These are phyloP conservation scores for Lasioglossum marginatum DNA, from an alignment of 2,888 invertebrate genomes.

Conservation along the genomic window DNA sequence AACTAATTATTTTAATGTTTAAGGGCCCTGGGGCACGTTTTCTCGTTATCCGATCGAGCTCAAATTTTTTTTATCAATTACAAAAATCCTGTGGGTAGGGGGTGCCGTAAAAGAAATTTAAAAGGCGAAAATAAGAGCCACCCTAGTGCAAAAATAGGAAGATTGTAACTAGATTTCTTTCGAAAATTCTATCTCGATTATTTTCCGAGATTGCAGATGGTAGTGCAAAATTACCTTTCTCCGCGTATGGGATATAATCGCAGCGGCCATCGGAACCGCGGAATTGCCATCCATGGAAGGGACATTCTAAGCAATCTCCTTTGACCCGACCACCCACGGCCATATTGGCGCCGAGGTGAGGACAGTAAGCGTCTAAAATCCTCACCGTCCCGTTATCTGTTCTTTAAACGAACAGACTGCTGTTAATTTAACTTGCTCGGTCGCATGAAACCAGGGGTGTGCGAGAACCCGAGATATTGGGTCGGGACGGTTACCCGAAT, in stretches of 20 bases:
- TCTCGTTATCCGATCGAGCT: no score
- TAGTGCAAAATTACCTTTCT: constrained; percentile 83
- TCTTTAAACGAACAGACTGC: constrained; percentile 65
- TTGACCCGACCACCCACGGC: constrained; percentile 91
- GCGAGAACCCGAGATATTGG: no score
- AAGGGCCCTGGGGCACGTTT: no score
- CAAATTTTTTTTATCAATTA: no score
- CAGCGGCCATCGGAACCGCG: constrained; percentile 90
- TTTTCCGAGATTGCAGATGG: not conserved
- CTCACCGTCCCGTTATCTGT: constrained; percentile 87
- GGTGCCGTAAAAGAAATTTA: no score
- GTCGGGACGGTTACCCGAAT: no score
- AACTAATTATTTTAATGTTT: no score
- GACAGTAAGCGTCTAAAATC: constrained; percentile 94
- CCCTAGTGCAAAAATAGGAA: not conserved
- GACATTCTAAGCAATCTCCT: constrained; percentile 93
- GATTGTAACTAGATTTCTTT: not conserved
- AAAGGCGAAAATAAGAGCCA: no score
- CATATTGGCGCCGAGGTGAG: constrained; percentile 95
- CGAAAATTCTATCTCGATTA: not conserved
- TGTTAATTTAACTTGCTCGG: not conserved
- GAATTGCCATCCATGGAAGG: constrained; percentile 96
- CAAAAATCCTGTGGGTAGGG: no score
- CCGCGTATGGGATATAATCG: constrained; percentile 90
- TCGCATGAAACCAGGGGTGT: no score